A percentile compares a stretch with the other conserved stretches of the same genome.
These are phyloP conservation scores for Pampusana beccarii DNA, from an alignment of 2,113 vertebrate species.

Conservation along the genomic window DNA sequence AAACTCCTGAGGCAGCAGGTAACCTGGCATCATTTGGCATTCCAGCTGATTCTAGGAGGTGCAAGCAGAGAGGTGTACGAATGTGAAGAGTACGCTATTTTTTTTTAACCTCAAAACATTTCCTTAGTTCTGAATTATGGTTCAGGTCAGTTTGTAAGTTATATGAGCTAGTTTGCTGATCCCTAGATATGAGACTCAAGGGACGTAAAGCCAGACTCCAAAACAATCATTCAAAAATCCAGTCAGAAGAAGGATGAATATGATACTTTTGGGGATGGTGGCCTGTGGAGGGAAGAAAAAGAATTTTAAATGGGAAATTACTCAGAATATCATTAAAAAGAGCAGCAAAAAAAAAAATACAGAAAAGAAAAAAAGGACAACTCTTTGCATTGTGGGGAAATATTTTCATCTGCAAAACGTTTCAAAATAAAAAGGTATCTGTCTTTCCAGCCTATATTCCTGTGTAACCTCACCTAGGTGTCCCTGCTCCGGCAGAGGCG, in stretches of 20 bases:
- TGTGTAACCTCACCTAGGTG: no score
- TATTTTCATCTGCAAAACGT: neutral
- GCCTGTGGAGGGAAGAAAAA: slow-evolving; percentile 49
- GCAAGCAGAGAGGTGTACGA: neutral
- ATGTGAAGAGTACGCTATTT: neutral
- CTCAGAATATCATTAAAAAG: slow-evolving; percentile 42
- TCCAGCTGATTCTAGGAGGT: neutral
- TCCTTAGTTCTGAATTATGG: slow-evolving; percentile 49
- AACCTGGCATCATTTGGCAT: neutral
- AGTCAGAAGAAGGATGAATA: slow-evolving; percentile 51
- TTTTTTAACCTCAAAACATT: slow-evolving; percentile 34
- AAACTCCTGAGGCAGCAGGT: neutral
- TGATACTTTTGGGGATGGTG: slow-evolving; percentile 57
- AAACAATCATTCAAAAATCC: slow-evolving; percentile 58
- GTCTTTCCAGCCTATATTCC: neutral
- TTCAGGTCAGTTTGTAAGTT: slow-evolving; percentile 46
- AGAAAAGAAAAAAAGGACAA: neutral
- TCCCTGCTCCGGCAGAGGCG: no score
- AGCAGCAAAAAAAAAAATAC: neutral
- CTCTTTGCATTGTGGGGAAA: neutral
- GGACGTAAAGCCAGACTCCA: slow-evolving; percentile 62
- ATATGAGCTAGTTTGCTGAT: slow-evolving; percentile 56
- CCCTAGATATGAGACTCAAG: slow-evolving; percentile 56
- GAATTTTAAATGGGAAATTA: slow-evolving; percentile 50
- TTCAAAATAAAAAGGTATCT: neutral